Conservation (phyloP, 2,888 invertebrate genomes). For the Atherix ibis region DNA sequence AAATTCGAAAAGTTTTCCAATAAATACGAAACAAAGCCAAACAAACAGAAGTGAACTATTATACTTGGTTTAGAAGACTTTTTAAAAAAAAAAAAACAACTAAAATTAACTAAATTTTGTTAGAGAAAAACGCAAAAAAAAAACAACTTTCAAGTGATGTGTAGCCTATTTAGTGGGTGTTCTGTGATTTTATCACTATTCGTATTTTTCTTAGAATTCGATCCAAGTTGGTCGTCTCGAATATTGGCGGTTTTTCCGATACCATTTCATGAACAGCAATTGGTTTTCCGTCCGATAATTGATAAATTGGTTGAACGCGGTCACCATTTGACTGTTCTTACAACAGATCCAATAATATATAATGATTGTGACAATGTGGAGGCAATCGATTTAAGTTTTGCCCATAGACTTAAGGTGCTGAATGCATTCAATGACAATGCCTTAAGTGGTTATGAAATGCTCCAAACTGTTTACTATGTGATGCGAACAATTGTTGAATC, state of each 20-base stretch:
- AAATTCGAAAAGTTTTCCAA: too few species aligned
- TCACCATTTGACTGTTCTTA: conserved; percentile 34
- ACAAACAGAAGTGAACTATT: too few species aligned
- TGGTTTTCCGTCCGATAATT: conserved; percentile 31
- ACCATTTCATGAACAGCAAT: conserved; percentile 36
- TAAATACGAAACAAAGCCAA: too few species aligned
- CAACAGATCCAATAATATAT: conserved; percentile 33
- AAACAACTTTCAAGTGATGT: too few species aligned
- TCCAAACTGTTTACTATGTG: conserved; percentile 16
- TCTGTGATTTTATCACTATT: too few species aligned
- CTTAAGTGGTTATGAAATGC: conserved; percentile 15
- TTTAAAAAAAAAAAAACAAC: too few species aligned
- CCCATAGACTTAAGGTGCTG: conserved; percentile 15
- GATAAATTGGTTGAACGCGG: conserved; percentile 31
- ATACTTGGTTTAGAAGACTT: too few species aligned
- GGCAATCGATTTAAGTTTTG: conserved; percentile 27
- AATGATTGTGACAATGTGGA: conserved; percentile 12
- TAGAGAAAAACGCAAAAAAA: too few species aligned
- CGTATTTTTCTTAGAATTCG: too few species aligned
- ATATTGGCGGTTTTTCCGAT: conserved; percentile 32
- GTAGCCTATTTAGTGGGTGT: too few species aligned
- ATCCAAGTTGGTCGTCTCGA: too few species aligned
- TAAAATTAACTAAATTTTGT: too few species aligned
- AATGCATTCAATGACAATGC: conserved; percentile 14
- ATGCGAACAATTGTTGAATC: conserved; percentile 16